Evolutionary conservation across 1,140 invertebrate genomes (phyloP).

Genomic region (Polypedilum pembai): DNA sequence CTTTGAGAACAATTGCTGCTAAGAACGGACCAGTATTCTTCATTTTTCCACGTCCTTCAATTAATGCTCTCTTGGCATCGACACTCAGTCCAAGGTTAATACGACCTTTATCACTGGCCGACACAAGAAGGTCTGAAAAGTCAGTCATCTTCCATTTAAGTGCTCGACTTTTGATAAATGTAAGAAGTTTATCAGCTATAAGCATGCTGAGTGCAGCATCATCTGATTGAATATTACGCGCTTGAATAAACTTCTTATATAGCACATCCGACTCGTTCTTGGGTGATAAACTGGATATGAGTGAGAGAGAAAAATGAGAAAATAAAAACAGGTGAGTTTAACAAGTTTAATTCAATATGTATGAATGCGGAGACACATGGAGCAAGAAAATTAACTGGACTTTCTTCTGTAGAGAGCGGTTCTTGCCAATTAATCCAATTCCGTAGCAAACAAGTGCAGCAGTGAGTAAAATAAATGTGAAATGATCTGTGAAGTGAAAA

Average conservation of each 20-base stretch:
- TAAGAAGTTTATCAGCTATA: slow-evolving; percentile 62
- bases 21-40: slow-evolving; percentile 67
- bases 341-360: not conserved
- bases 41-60: slow-evolving; percentile 59
- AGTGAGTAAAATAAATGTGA: not conserved
- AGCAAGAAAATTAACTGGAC: not conserved
- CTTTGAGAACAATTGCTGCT: slow-evolving; percentile 67
- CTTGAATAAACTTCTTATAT: slow-evolving; percentile 34
- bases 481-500: not conserved
- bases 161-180: slow-evolving; percentile 62
- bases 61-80: slow-evolving; percentile 49
- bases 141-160: slow-evolving; percentile 61
- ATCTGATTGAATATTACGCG: slow-evolving; percentile 49
- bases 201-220: slow-evolving; percentile 62
- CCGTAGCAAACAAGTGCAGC: not conserved
- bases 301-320: not conserved
- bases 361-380: not conserved
- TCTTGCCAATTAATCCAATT: not conserved
- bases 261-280: not conserved
- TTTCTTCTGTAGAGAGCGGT: not conserved
- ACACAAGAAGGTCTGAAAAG: slow-evolving; percentile 66
- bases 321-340: not conserved
- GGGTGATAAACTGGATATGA: not conserved
- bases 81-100: slow-evolving; percentile 64
- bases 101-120: slow-evolving; percentile 59